Conservation (phyloP, 2,797 vertebrate species). For the Valencia hispanica region DNA sequence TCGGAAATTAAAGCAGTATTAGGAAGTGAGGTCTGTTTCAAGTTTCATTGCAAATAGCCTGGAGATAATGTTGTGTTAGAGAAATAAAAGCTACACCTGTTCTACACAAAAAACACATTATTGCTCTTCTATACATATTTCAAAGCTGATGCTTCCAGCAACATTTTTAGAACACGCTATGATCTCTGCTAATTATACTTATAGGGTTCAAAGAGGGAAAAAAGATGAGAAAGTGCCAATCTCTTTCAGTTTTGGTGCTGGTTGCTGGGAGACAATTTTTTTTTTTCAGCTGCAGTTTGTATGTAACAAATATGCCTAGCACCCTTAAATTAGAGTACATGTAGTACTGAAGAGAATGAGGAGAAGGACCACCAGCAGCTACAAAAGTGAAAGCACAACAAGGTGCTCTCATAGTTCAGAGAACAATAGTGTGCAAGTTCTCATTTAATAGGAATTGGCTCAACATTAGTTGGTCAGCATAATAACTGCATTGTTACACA, state of each 20-base stretch:
- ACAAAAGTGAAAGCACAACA: neutral
- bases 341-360: too few species aligned
- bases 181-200: neutral
- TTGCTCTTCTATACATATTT: conserved; percentile 9
- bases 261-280: neutral
- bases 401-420: too few species aligned
- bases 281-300: neutral
- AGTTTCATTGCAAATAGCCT: conserved; percentile 47
- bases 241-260: neutral
- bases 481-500: too few species aligned
- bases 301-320: neutral
- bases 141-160: conserved; percentile 6
- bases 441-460: too few species aligned
- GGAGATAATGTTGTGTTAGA: conserved; percentile 17
- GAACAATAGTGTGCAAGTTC: too few species aligned
- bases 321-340: neutral
- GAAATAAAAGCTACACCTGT: neutral
- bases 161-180: neutral
- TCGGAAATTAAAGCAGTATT: conserved; percentile 52
- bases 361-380: neutral
- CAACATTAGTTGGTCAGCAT: too few species aligned
- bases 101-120: neutral
- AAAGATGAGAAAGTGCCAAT: neutral
- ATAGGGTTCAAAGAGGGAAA: neutral
- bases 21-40: conserved; percentile 47